A percentile compares a stretch with the other conserved stretches of the same genome.
phyloP scores from a whole-genome alignment of 2,113 vertebrate genomes.

The Diphyllodes magnificus region DNA sequence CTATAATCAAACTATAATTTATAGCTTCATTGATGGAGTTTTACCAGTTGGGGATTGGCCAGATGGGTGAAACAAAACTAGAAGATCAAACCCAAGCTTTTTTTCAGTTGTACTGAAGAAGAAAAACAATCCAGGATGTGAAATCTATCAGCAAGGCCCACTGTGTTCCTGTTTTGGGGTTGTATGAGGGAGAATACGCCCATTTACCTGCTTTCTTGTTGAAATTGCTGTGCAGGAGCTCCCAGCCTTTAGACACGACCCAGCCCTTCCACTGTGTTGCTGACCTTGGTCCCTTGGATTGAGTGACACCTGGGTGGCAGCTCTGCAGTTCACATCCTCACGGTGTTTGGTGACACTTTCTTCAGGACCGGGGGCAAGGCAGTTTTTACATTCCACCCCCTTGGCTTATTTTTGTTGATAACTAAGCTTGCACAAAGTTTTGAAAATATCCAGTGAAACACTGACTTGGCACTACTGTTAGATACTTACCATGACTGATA shows the following conservation, averaged over 20 bases:
- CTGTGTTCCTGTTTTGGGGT: neutral
- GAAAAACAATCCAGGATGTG: neutral
- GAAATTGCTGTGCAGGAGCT: neutral
- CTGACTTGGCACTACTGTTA: accelerated
- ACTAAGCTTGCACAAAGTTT: neutral
- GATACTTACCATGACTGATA: neutral
- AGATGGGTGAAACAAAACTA: neutral
- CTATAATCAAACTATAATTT: neutral
- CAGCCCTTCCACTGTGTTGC: accelerated
- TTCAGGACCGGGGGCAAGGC: neutral
- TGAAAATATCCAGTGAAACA: neutral
- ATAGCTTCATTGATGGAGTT: neutral
- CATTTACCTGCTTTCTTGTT: neutral
- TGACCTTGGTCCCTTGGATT: neutral
- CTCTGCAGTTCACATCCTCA: neutral
- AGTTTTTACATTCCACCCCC: neutral
- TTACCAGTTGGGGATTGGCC: neutral
- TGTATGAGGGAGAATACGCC: accelerated
- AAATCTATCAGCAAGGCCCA: neutral
- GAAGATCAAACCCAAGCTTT: neutral
- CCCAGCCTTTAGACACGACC: neutral
- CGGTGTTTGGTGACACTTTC: accelerated
- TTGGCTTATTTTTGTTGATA: neutral
- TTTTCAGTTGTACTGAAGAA: neutral
- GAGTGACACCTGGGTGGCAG: neutral